These are phyloP conservation scores for Zaprionus taronus DNA, from an alignment of 1,140 invertebrate species.

Conservation along the genomic window DNA sequence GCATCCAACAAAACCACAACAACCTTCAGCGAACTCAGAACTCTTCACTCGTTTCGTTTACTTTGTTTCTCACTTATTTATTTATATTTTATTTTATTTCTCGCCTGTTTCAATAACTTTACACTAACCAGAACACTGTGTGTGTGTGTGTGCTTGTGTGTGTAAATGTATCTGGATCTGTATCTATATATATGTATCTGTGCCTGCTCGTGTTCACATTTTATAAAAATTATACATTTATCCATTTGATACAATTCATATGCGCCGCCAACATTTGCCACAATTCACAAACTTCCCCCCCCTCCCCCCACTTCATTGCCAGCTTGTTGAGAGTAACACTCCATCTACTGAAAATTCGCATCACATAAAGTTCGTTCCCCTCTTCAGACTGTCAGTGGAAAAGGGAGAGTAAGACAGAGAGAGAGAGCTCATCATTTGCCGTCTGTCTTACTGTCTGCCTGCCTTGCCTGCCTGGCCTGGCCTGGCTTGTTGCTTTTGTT, in stretches of 20 bases:
- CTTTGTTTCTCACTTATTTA: constrained; percentile 38
- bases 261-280: constrained; percentile 36
- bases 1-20: constrained; percentile 39
- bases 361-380: constrained; percentile 34
- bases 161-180: constrained; percentile 25
- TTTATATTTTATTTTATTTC: constrained; percentile 31
- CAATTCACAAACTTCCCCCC: constrained; percentile 19
- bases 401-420: neutral
- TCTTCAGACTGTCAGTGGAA: neutral
- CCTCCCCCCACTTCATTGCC: neutral
- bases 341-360: constrained; percentile 35
- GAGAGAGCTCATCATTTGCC: constrained; percentile 15
- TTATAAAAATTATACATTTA: constrained; percentile 38
- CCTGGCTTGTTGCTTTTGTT: neutral
- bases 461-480: neutral
- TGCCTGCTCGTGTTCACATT: constrained; percentile 45
- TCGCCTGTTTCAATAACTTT: constrained; percentile 46
- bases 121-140: constrained; percentile 36
- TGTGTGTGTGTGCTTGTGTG: constrained; percentile 17
- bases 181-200: constrained; percentile 9
- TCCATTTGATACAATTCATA: constrained; percentile 41
- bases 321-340: constrained; percentile 8
- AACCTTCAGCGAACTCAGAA: constrained; percentile 20
- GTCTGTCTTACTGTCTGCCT: neutral
- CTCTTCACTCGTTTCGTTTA: constrained; percentile 37